A percentile compares a stretch with the other conserved stretches of the same genome.
These are phyloP conservation scores for Oxyruncus cristatus DNA, from an alignment of 2,113 vertebrate species.

Conservation along the genomic window DNA sequence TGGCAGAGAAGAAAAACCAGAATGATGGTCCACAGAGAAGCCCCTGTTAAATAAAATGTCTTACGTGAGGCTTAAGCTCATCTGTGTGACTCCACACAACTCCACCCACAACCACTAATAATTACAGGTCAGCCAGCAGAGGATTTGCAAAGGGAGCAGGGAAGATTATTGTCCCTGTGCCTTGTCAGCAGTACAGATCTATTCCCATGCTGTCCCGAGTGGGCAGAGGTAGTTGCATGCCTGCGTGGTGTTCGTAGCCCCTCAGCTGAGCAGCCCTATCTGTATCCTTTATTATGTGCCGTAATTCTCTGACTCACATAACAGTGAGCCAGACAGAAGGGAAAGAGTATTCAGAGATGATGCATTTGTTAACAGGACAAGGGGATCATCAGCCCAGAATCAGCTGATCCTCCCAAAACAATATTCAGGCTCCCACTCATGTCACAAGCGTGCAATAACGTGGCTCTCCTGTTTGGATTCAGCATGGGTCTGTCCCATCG, in stretches of 20 bases:
- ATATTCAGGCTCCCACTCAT: not conserved
- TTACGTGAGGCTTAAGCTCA: not conserved
- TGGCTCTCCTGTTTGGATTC: not conserved
- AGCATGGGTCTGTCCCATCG: not conserved
- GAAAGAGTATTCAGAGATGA: not conserved
- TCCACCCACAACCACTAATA: not conserved
- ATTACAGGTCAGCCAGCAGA: not conserved
- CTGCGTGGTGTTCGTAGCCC: not conserved
- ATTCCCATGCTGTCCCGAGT: not conserved
- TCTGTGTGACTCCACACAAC: not conserved
- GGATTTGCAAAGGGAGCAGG: not conserved
- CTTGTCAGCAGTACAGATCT: not conserved
- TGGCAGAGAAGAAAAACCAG: not conserved
- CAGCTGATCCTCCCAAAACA: not conserved
- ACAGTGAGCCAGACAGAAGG: not conserved
- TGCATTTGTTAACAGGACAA: not conserved
- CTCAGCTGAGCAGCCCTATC: not conserved
- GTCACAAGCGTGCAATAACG: not conserved
- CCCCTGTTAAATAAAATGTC: not conserved
- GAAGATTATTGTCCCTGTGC: not conserved
- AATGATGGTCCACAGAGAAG: not conserved
- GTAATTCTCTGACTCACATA: not conserved
- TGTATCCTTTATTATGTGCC: not conserved
- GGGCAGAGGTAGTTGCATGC: not conserved
- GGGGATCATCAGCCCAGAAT: not conserved